Base-by-base conservation (phyloP, 2,888 invertebrate species). In the Sclerodermus sp. region DNA sequence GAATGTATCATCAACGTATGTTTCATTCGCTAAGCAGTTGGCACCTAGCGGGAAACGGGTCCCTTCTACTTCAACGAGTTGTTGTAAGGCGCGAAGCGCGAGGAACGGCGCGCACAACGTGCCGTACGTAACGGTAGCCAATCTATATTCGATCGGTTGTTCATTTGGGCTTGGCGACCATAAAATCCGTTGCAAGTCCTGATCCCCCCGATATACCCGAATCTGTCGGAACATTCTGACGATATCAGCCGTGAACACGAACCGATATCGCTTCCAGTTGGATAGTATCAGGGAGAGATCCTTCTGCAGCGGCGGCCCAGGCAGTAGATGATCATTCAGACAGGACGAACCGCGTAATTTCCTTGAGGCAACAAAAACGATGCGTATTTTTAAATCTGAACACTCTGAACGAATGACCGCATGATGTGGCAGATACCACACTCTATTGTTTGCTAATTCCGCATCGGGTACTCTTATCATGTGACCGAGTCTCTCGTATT, bases 181-280 rank as follows among this genome's bases (percentile, higher is more conserved):
- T 13, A 48, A 16, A 23, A 52, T 45, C 18, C 45, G 45, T 36
- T 52, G 52, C 13, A 39, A 47, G 39, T 52, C 52, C 13, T 31
- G 29, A 32, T 52, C 52, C 39, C 39, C 30, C 34, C 14, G 16
- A 34, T 40, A 39, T 10, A 52, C 52, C 41, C 23, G 40, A 31
- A 52, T 48, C 31, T 52, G 52, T 14, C 52, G 40, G 31, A 48
- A 52, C 52, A 52, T 52, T 43, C 48, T 48, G 13, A 47, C 48
- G 31, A 52, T 52, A 31, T 52, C 52, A 13, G 52, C 52, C 15
- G 31, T 39, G 42, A 34, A 52, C 34, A 44, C 52, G 43, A 39
- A 44, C 41, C 43, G 18, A 41, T 46, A 45, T 17, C 37, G 23
- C 14, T 42, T 37, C 51, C 51, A 51, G 18, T 40, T 36, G 17